Base-by-base conservation (phyloP, 1,140 invertebrate genomes). In the Platorchestia sp. region DNA sequence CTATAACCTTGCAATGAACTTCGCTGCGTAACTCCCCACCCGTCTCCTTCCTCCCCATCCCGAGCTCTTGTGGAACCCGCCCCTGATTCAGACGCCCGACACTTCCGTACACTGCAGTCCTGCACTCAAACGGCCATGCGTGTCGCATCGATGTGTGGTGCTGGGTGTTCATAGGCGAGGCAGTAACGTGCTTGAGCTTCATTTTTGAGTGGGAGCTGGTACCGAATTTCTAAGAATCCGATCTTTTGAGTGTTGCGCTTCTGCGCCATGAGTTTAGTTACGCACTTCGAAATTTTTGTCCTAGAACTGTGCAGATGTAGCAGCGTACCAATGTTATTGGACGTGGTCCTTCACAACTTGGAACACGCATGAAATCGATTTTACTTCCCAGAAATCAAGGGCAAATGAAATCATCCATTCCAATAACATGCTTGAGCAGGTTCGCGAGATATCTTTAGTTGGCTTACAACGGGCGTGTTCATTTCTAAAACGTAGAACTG, bases 1-100 rank as follows among this genome's bases (percentile, higher is more conserved):
- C 91, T 93, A 44, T 93, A 93, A 93, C 91, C 91, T 93, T 93
- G 87, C 27, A 0, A 43, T 89, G 43, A n/a, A 14, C 87, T 42
- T 5, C 87, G 36, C n/a, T 22, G 41, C 87, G 36, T 42, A 42
- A 89, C 41, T 42, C 87, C 22, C 87, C n/a, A 36, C 41, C 87
- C 87, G 1, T 41, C n/a, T 41, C 43, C 22, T 89, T 27, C 43
- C 27, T 41, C 36, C 43, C 41, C 43, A 10, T 27, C 43, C 43
- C 87, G 5, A 5, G 27, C 5, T 89, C 27, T 6, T 89, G 36
- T 89, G 43, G 43, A 41, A 14, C 7, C 87, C 87, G 87, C 36
- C n/a, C 87, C n/a, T 89, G 10, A 5, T 89, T 22, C 7, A 89
- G 5, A 89, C 43, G 41, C 87, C n/a, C n/a, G 42, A 27, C n/a